Conservation (phyloP, 2,888 invertebrate species). For the Drosophila kokeensis region DNA sequence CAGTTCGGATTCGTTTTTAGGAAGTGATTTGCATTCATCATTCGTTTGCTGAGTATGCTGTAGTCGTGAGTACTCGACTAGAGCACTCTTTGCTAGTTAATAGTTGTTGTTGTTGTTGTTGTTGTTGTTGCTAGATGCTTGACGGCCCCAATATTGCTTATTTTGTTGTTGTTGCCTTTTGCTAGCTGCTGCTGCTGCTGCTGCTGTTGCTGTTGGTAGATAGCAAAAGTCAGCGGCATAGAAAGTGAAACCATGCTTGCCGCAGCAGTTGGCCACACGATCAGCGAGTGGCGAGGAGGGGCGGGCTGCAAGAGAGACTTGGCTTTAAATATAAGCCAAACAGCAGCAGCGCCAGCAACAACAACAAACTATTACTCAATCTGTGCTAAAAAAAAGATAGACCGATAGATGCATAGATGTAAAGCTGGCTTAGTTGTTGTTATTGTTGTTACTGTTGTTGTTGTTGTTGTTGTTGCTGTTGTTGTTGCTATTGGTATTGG, state of each 20-base stretch:
- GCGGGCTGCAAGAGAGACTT: slow-evolving; percentile 44
- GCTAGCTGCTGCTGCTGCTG: slow-evolving; percentile 36
- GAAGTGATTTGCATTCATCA: background rate
- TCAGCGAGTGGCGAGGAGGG: slow-evolving; percentile 31
- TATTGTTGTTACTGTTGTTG: slow-evolving; percentile 9
- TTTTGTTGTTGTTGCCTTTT: slow-evolving; percentile 30
- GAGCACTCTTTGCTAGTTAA: slow-evolving; percentile 29
- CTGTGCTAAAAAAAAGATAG: slow-evolving; percentile 78
- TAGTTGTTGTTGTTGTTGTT: slow-evolving; percentile 9
- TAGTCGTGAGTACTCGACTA: slow-evolving; percentile 6
- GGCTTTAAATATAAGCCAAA: slow-evolving; percentile 75
- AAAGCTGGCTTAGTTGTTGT: slow-evolving; percentile 39
- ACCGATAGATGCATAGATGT: slow-evolving; percentile 69
- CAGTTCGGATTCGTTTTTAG: background rate
- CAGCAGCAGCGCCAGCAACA: slow-evolving; percentile 53
- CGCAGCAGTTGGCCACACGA: slow-evolving; percentile 71
- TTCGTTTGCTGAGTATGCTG: slow-evolving; percentile 1
- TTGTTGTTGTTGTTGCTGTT: slow-evolving; percentile 9
- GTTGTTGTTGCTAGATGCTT: slow-evolving; percentile 23
- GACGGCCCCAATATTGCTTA: slow-evolving; percentile 14
- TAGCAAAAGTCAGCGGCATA: slow-evolving; percentile 76
- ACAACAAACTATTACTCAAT: slow-evolving; percentile 76
- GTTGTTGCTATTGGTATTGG: slow-evolving; percentile 40
- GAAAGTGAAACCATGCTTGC: slow-evolving; percentile 75
- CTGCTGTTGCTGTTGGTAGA: slow-evolving; percentile 56